phyloP scores from a whole-genome alignment of 2,113 vertebrate genomes.

The Lichenostomus cassidix region DNA sequence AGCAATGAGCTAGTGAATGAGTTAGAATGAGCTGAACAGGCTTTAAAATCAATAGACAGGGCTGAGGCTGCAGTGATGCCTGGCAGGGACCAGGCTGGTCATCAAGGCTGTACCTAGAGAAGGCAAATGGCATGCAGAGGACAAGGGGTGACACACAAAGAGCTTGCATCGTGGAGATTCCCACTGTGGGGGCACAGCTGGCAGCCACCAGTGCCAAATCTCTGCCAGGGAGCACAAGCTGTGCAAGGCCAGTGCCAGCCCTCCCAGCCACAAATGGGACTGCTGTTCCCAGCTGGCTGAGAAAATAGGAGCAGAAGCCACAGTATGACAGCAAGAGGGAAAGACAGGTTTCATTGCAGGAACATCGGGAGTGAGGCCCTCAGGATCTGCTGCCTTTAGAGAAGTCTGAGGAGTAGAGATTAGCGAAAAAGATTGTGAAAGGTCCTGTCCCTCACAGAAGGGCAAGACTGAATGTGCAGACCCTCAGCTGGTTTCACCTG shows the following conservation, averaged over 20 bases:
- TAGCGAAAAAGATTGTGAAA: not conserved
- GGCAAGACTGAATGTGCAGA: rapidly evolving
- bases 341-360: not conserved
- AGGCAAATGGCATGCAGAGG: not conserved
- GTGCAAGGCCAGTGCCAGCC: not conserved
- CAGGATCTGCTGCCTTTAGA: not conserved
- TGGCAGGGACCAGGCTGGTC: not conserved
- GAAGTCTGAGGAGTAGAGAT: not conserved
- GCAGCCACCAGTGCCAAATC: rapidly evolving
- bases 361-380: rapidly evolving
- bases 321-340: not conserved
- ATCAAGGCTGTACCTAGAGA: not conserved
- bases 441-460: not conserved
- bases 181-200: rapidly evolving
- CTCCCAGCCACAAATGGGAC: rapidly evolving
- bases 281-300: not conserved
- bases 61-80: not conserved
- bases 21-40: not conserved
- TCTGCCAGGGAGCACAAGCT: rapidly evolving
- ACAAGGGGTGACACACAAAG: not conserved
- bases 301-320: not conserved
- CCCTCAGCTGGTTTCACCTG: rapidly evolving
- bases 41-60: not conserved
- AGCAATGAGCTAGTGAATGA: not conserved
- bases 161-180: rapidly evolving